Percentiles rank a stretch among this genome's conserved stretches.
Evolutionary conservation across 2,113 vertebrate species (phyloP).

Genomic region (Zingel zingel): DNA sequence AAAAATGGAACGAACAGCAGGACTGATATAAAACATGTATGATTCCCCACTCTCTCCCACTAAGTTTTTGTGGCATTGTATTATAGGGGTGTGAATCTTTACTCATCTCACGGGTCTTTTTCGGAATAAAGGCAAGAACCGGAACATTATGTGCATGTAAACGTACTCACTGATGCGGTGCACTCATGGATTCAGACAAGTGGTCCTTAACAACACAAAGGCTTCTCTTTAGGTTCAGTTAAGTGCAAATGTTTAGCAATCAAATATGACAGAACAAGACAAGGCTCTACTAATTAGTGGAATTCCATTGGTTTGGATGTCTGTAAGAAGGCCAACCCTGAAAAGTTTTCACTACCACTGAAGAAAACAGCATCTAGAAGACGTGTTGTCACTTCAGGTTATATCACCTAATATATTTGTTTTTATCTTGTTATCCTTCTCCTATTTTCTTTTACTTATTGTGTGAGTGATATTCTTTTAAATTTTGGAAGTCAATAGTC

Average conservation of each 20-base stretch:
- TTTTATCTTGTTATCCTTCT: not conserved
- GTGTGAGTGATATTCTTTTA: no score
- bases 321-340: not conserved
- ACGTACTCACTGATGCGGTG: not conserved
- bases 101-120: no score
- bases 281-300: not conserved
- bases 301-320: not conserved
- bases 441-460: not conserved
- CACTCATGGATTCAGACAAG: not conserved
- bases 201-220: slow-evolving; percentile 2
- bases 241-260: not conserved
- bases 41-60: no score
- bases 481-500: no score
- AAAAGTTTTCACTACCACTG: not conserved
- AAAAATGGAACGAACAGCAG: no score
- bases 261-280: not conserved
- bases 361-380: not conserved
- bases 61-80: no score
- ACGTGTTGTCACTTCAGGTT: not conserved
- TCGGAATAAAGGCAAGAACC: no score
- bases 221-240: slow-evolving; percentile 16
- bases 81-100: no score
- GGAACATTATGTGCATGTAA: no score
- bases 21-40: no score
- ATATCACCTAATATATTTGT: not conserved